phyloP scores from a whole-genome alignment of 2,888 invertebrate genomes.

The Cheilosia scutellata region DNA sequence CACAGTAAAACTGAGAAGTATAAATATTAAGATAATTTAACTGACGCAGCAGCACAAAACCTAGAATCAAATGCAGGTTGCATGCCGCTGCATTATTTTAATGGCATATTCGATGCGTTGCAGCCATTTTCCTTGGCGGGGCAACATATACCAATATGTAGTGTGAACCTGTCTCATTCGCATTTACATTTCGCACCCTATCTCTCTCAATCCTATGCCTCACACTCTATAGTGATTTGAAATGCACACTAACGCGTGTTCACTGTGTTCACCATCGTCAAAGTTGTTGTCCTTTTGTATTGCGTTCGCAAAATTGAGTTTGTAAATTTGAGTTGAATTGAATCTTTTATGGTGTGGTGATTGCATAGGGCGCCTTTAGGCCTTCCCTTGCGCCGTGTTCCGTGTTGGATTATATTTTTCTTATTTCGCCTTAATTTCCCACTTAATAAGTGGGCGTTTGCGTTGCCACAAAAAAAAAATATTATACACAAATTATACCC shows the following conservation, averaged over 20 bases:
- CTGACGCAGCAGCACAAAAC: constrained; percentile 45
- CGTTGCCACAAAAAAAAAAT: constrained; percentile 53
- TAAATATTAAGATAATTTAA: constrained; percentile 36
- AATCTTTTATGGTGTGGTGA: constrained; percentile 72
- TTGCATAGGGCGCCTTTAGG: constrained; percentile 40
- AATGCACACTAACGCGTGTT: too few species aligned
- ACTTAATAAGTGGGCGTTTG: constrained; percentile 71
- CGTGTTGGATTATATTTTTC: constrained; percentile 16
- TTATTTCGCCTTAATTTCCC: constrained; percentile 24
- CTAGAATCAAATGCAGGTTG: constrained; percentile 68
- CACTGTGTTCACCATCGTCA: too few species aligned
- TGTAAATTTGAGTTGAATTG: constrained; percentile 61
- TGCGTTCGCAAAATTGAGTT: constrained; percentile 66
- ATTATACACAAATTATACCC: constrained; percentile 34
- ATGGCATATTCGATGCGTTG: constrained; percentile 67
- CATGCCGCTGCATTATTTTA: constrained; percentile 69
- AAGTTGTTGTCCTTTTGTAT: constrained; percentile 39
- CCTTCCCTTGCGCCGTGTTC: constrained; percentile 1
- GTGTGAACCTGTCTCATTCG: too few species aligned
- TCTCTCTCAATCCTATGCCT: background rate
- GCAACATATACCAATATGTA: background rate
- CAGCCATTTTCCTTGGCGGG: background rate
- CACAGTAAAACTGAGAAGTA: constrained; percentile 32
- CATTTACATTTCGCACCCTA: too few species aligned
- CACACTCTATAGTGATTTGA: too few species aligned